phyloP scores from a whole-genome alignment of 2,888 invertebrate genomes.

The Carabus problematicus region DNA sequence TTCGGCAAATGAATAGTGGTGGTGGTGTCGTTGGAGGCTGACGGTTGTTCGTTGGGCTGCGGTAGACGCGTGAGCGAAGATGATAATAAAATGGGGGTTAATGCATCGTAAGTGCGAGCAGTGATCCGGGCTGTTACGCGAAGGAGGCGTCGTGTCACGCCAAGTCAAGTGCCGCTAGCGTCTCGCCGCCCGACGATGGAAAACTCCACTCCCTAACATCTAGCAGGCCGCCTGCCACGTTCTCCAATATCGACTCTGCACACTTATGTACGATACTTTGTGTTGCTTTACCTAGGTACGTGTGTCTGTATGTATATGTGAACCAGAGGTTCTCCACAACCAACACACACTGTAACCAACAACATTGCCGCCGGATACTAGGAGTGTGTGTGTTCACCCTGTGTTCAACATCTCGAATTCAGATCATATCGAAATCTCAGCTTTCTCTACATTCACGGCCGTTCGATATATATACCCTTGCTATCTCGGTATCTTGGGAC shows the following conservation, averaged over 20 bases:
- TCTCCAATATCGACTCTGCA: neutral
- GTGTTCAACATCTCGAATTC: constrained; percentile 49
- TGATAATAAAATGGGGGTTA: constrained; percentile 41
- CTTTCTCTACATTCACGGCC: constrained; percentile 40
- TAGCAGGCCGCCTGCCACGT: too few relatives aligned
- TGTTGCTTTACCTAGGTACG: too few relatives aligned
- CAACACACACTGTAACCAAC: too few relatives aligned
- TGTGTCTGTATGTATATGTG: too few relatives aligned
- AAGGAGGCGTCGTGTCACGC: constrained; percentile 28
- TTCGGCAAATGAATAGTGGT: too few relatives aligned
- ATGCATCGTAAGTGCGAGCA: constrained; percentile 39
- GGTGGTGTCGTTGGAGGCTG: too few relatives aligned
- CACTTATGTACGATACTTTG: neutral
- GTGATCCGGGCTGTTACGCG: constrained; percentile 40
- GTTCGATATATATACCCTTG: constrained; percentile 32
- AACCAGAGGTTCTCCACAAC: too few relatives aligned
- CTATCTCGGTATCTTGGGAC: constrained; percentile 51
- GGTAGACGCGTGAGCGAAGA: constrained; percentile 33
- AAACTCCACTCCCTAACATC: neutral
- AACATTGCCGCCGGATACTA: too few relatives aligned
- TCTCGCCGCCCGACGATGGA: constrained; percentile 2
- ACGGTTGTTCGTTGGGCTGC: too few relatives aligned
- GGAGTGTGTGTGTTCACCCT: constrained; percentile 18
- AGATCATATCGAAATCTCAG: constrained; percentile 52
- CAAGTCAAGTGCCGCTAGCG: constrained; percentile 22